Evolutionary conservation across 2,888 invertebrate genomes (phyloP).

Genomic region (Xestia xanthographa): DNA sequence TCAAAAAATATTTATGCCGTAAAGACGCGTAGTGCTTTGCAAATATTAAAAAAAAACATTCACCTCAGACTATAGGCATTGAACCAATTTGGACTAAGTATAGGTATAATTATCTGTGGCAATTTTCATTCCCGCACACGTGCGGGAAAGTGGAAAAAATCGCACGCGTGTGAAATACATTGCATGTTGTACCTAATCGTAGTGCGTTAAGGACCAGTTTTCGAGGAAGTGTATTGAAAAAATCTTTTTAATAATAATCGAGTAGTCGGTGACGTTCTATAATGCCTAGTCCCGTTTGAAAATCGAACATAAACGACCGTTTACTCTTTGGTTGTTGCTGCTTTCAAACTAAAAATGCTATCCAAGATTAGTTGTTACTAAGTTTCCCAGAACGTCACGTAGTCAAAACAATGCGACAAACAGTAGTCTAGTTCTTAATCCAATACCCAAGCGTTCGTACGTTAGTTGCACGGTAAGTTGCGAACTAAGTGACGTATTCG

Average conservation of each 20-base stretch:
- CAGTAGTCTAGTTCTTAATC: conserved; percentile 26
- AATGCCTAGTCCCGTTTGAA: not conserved
- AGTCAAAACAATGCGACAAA: conserved; percentile 45
- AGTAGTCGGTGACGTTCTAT: not conserved
- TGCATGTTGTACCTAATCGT: no score
- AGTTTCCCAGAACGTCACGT: not conserved
- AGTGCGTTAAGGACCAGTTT: no score
- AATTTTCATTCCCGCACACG: no score
- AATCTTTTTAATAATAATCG: not conserved
- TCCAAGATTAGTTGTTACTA: not conserved
- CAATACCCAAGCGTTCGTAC: conserved; percentile 36
- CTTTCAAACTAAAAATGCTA: not conserved
- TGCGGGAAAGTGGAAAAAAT: no score
- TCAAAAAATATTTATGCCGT: no score
- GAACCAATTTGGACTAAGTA: no score
- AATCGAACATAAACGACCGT: not conserved
- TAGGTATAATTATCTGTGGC: no score
- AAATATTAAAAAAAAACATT: no score
- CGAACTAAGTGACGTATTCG: conserved; percentile 63
- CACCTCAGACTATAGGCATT: no score
- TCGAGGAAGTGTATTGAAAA: no score
- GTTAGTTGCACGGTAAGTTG: conserved; percentile 36
- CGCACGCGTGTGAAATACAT: no score
- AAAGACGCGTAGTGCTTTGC: no score
- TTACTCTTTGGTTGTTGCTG: not conserved